Base-by-base conservation (phyloP, 1,140 invertebrate species). In the Sycophila sp. region DNA sequence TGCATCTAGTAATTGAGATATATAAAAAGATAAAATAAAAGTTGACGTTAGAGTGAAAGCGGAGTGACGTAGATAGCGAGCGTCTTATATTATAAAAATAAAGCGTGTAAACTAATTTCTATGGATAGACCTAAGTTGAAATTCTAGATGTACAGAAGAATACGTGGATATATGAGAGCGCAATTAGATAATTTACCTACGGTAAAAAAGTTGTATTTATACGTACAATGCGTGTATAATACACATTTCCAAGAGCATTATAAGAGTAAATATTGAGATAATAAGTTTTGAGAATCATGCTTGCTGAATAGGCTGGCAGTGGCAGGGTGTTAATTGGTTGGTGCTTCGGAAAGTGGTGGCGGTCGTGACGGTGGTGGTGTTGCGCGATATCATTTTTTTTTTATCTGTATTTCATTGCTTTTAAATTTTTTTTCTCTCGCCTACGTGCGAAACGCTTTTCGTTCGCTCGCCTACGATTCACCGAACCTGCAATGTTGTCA, bases 291-390 rank as follows among this genome's bases (percentile, higher is more conserved):
- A 78, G 73, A 75, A 36, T 80, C 81, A 84, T 83, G 81, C 82
- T 81, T 83, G 81, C 80, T 81, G 78, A 83, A 40, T 81, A 80
- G 78, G 76, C 79, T 82, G 76, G 74, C 79, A 80, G 78, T 81
- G 75, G 72, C 80, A 73, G 78, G 80, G 80, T 83, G 81, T 83
- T 83, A 74, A 66, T 66, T 71, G 42, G 51, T 78, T 83, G 75
- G 79, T 83, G 82, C 82, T 83, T 60, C 81, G 81, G 79, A 84
- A 78, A 83, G 76, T 80, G 77, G 77, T 79, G 76, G 80, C 77
- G 73, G 74, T 79, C 62, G 77, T 79, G 73, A 69, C 74, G 63
- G 68, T 64, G 68, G 73, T 79, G 60, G 72, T 76, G 60, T 76
- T 73, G 75, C 75, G 73, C 73, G 71, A 55, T 51, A 59, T 34